A percentile compares a stretch with the other conserved stretches of the same genome.
Evolutionary conservation across 1,140 invertebrate species (phyloP).

Genomic region (Habropoda laboriosa): DNA sequence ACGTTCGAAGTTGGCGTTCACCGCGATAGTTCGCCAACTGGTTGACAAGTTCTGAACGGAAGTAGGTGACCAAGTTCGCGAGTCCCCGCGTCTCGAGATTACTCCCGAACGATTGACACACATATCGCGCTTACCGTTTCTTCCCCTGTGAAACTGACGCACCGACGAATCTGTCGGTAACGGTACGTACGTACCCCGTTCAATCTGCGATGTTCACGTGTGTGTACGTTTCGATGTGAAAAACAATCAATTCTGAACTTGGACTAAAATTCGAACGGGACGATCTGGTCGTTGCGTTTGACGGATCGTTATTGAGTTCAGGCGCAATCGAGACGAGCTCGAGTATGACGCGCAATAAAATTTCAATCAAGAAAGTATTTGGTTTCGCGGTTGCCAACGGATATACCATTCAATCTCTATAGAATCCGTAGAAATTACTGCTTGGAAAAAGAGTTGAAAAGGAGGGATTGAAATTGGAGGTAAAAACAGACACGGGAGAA

Average conservation of each 20-base stretch:
- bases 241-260: neutral
- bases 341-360: conserved; percentile 58
- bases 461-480: neutral
- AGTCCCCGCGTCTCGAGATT: conserved; percentile 46
- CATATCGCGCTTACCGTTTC: neutral
- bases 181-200: no score
- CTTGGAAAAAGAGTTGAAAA: neutral
- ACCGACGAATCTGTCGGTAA: neutral
- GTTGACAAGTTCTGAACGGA: conserved; percentile 60
- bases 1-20: conserved; percentile 27
- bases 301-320: conserved; percentile 53
- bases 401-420: neutral
- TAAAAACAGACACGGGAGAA: neutral
- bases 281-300: conserved; percentile 42
- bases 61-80: conserved; percentile 63
- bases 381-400: conserved; percentile 33
- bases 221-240: no score
- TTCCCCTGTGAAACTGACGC: neutral
- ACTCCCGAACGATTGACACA: conserved; percentile 10
- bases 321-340: conserved; percentile 10
- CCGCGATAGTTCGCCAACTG: conserved; percentile 63
- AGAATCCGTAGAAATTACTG: neutral
- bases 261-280: conserved; percentile 30
- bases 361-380: conserved; percentile 60
- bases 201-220: no score